Evolutionary conservation across 2,888 invertebrate species (phyloP).

Genomic region (Metalampra italica): DNA sequence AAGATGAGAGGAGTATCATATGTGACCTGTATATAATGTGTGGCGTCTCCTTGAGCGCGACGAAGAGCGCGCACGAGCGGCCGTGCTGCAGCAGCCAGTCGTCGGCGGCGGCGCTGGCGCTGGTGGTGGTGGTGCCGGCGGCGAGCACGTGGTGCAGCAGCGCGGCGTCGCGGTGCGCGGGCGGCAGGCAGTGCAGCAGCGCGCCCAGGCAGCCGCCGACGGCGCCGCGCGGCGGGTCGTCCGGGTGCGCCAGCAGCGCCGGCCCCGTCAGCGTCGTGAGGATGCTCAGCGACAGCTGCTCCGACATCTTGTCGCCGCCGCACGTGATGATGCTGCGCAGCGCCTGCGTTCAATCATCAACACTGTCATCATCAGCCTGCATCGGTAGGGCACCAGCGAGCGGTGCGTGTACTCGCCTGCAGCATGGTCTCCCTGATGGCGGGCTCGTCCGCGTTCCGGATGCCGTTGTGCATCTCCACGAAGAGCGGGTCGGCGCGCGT

Average conservation of each 20-base stretch:
- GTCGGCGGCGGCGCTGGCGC: slow-evolving; percentile 72
- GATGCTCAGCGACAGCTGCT: slow-evolving; percentile 85
- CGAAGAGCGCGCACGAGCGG: slow-evolving; percentile 89
- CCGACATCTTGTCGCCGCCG: slow-evolving; percentile 94
- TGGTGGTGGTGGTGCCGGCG: slow-evolving; percentile 66
- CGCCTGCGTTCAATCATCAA: too few relatives aligned
- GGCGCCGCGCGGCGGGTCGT: slow-evolving; percentile 88
- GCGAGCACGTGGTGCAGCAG: slow-evolving; percentile 86
- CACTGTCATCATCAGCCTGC: too few relatives aligned
- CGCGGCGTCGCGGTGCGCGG: slow-evolving; percentile 85
- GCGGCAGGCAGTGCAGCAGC: slow-evolving; percentile 85
- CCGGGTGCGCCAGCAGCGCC: slow-evolving; percentile 83
- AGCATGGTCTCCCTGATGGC: slow-evolving; percentile 94
- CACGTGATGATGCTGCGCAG: slow-evolving; percentile 90
- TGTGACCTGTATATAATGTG: slow-evolving; percentile 77
- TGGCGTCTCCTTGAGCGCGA: slow-evolving; percentile 92
- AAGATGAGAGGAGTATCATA: too few relatives aligned
- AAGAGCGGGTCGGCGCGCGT: slow-evolving; percentile 97
- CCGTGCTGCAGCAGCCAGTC: slow-evolving; percentile 90
- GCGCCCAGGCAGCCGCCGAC: slow-evolving; percentile 96
- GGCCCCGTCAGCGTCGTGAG: slow-evolving; percentile 81
- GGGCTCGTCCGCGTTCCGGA: slow-evolving; percentile 91
- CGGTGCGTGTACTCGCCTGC: slow-evolving; percentile 76
- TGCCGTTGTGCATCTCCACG: slow-evolving; percentile 91
- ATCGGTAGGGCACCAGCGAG: too few relatives aligned